Base-by-base conservation (phyloP, 2,797 vertebrate species). In the Hafferia zeledoni region DNA sequence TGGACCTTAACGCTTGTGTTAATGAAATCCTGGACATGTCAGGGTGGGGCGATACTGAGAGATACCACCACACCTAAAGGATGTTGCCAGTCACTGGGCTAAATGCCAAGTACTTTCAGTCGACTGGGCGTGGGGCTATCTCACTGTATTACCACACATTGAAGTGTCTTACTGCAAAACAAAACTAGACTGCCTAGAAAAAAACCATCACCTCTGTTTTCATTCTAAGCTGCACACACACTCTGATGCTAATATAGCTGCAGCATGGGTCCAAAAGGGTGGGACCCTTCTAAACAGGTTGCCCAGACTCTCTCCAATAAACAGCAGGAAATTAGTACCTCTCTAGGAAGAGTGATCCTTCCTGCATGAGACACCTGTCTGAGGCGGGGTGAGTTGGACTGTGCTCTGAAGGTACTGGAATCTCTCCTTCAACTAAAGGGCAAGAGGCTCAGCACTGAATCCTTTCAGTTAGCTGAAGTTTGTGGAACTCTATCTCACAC, bases 31-130 rank as follows among this genome's bases (percentile, higher is more conserved):
- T 86, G 88, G 86, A 88, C 92, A 75, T 52, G 30, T 44, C 77
- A 92, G 92, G 98, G 98, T 92, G 97, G 95, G 94, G 96, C 5
- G 95, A 97, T 95, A 96, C 96, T 65, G 50, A 82, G 78, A 95
- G 78, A 90, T 96, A 97, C 65, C 84, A 85, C 97, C 97, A 97
- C 97, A 89, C 98, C 97, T 96, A 76, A 68, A 88, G 74, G 96
- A 92, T 95, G 97, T 93, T 97, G 95, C 78, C 64, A 96, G 87
- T 91, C 68, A 30, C 25, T 44, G 63, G 78, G 79, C 89, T 61
- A 3, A 28, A 31, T 83, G 95, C 96, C 97, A 97, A 90, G 76
- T 71, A 64, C 85, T 87, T 96, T 96, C 95, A 95, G 94, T 90
- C 27, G 83, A 64, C 83, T 94, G 94, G 97, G 97, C 8, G 97